These are phyloP conservation scores for Thunnus albacares DNA, from an alignment of 2,797 vertebrate species.

Conservation along the genomic window DNA sequence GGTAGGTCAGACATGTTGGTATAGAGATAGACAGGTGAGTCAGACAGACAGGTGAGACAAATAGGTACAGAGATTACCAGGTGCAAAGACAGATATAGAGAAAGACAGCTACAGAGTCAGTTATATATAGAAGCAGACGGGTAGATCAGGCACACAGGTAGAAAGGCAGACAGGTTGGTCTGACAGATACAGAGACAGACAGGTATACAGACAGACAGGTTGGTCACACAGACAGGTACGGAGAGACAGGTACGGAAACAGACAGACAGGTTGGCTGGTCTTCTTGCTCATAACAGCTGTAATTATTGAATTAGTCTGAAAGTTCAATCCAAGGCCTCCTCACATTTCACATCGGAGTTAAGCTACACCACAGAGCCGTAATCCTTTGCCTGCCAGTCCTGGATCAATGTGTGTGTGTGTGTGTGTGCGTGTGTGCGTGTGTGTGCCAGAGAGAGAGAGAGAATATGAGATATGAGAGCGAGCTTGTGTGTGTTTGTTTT, in stretches of 20 bases:
- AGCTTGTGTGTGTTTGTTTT: conserved; percentile 73
- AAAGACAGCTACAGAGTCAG: conserved; percentile 14
- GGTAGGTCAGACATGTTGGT: conserved; percentile 28
- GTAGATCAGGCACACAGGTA: not conserved
- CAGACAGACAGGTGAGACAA: not conserved
- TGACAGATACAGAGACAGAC: conserved; percentile 8
- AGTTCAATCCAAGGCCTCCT: conserved; percentile 93
- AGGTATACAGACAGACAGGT: not conserved
- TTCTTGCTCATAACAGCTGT: conserved; percentile 83
- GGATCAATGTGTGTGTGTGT: conserved; percentile 69
- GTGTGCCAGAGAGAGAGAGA: conserved; percentile 13
- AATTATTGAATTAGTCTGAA: conserved; percentile 98
- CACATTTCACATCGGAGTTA: conserved; percentile 93
- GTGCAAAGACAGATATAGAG: conserved; percentile 10
- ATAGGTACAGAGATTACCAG: not conserved
- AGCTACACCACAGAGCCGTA: conserved; percentile 92
- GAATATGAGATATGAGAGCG: conserved; percentile 62
- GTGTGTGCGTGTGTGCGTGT: conserved; percentile 45
- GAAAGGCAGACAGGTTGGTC: conserved; percentile 44
- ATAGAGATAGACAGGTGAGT: not conserved
- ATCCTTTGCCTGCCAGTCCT: conserved; percentile 85
- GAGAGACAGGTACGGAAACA: not conserved
- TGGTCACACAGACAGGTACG: conserved; percentile 17
- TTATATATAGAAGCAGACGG: conserved; percentile 21
- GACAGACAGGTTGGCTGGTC: conserved; percentile 48